Evolutionary conservation across 2,113 vertebrate genomes (phyloP), one percentile per base, ranked within the genome.

Genomic region (Hippopotamus amphibius): DNA sequence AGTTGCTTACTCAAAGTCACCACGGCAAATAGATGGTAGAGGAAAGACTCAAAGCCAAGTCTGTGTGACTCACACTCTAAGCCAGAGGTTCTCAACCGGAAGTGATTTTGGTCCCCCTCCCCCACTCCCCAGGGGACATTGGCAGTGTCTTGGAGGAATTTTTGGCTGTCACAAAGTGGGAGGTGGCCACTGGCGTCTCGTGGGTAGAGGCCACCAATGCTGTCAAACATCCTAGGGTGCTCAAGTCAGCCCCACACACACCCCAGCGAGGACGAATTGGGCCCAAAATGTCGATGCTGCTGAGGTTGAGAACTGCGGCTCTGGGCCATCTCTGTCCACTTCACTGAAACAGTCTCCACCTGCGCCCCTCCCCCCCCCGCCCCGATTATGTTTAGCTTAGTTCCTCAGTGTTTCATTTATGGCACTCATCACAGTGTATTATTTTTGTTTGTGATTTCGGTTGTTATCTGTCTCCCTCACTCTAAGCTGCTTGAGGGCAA

Each of bases 191-290:
- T 11, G 53, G 43, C 17, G 33, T 65, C 55, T 43, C 10, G 48
- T n/a, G 16, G 3, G 48, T 5, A 19, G 82, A 72, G 33, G 13
- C 4, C 28, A 61, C 13, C 46, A 2, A 16, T n/a, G 19, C 72
- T 57, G 6, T 43, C 30, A 63, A 84, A 69, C 17, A 43, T 48
- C 1, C 15, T 33, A 16, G 2, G 26, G 33, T 81, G 26, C n/a
- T 3, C 10, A 76, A 33, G 30, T 5, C 26, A 66, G 37, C 16
- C 33, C n/a, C 24, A 21, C n/a, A 21, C 21, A 9, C 2, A 79
- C 61, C 30, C 22, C 3, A 22, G 17, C n/a, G n/a, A 53, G 48
- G 17, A 53, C 30, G 0, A 2, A 37, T 7, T 15, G 6, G 8
- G 16, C 33, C 30, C 33, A 2, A 13, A 61, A 81, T 41, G 41